Base-by-base conservation (phyloP, 2,113 vertebrate genomes). In the Nothoprocta pentlandii region DNA sequence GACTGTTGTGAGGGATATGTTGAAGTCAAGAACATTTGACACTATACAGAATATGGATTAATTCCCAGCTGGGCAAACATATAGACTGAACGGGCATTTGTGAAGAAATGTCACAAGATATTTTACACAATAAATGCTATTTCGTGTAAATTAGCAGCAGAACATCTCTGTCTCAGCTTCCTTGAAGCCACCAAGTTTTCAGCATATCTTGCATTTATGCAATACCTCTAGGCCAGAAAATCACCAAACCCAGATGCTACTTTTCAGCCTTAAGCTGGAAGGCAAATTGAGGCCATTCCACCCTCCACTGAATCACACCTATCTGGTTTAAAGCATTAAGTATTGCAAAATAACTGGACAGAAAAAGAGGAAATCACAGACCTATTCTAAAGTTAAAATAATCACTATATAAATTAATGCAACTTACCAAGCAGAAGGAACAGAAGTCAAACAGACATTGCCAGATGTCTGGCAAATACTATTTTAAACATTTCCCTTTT, bases 121-220 rank as follows among this genome's bases (percentile, higher is more conserved):
- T 2, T 10, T 36, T 4, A 47, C 47, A 26, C n/a, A 92, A 26
- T 3, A 28, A 87, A 39, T 53, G 56, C 30, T 11, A 34, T 9
- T 70, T 16, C 10, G 44, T 42, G 3, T 4, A 32, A 6, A 10
- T 8, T 15, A 21, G 30, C 8, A 56, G 44, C 16, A 41, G 51
- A 92, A 87, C 77, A 93, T 22, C 61, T 89, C 42, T 14, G 3
- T 76, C 84, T 94, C 83, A 63, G 9, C 68, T 86, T 68, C 78
- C 78, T 74, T 53, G 54, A 10, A 75, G 7, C 9, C 26, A 79
- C 32, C 23, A 1, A n/a, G 34, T 6, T 87, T 86, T 85, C 76
- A 53, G 44, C 47, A 39, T 56, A n/a, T 68, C 61, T 78, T 63
- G 14, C 7, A 70, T 66, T 87, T 89, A 53, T 23, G 47, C 5